Base-by-base conservation (phyloP, 2,113 vertebrate genomes). In the Triplophysa siluroides region DNA sequence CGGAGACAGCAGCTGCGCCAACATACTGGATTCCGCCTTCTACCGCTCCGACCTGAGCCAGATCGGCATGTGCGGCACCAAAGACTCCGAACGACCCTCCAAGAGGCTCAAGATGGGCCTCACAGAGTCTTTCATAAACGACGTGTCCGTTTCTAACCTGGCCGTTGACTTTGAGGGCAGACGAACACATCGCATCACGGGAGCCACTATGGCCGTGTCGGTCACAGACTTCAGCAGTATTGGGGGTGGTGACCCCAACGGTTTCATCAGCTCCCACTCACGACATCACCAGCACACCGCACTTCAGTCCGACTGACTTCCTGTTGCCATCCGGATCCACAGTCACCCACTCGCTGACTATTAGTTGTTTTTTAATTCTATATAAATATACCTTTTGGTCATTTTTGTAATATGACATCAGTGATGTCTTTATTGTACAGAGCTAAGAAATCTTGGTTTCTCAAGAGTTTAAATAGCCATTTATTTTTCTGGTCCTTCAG, bases 391-490 rank as follows among this genome's bases (percentile, higher is more conserved):
- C 79, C 60, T 72, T 81, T 84, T 81, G 70, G 84, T 87, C 87
- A 50, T 73, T 85, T 94, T 91, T 93, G 92, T 93, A 93, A 92
- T 98, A 98, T 97, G 97, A 99, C 98, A 97, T 99, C 98, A 99
- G 96, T 99, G 98, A 99, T 98, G 98, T 98, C 98, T 95, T 86
- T 93, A 71, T 95, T 96, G 95, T 97, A 96, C 94, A 98, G 96
- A 97, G 95, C 95, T 96, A 95, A 97, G 94, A 90, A 81, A 95
- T 99, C 98, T 98, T 99, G 98, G 95, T 98, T 98, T 98, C 94
- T 94, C 97, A 99, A 99, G 98, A 99, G 94, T 93, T 96, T 94
- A 96, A 95, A 93, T 93, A 93, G 93, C 92, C 92, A 93, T 97
- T 96, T 95, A 92, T 94, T 95, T 96, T 93, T 94, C 91, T 92